Evolutionary conservation across 2,797 vertebrate species (phyloP), one percentile per base, ranked within the genome.

Genomic region (Pogonophryne albipinna): DNA sequence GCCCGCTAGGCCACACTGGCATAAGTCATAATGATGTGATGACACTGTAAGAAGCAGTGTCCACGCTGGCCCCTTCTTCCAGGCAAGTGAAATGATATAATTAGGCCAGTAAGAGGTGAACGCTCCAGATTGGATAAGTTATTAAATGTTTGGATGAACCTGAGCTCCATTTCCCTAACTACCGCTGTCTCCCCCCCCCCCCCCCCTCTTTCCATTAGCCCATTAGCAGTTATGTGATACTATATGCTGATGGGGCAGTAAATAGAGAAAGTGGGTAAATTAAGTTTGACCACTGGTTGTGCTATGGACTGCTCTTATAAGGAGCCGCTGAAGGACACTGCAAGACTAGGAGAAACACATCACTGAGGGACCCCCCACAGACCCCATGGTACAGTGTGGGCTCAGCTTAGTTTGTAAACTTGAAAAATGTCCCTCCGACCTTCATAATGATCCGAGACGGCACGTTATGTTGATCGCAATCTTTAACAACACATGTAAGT

Each of bases 11-110:
- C 89, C 74, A 71, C 61, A 27, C 80, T 83, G 91, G 90, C 88
- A 94, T 95, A 95, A 95, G 93, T 95, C 94, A 94, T 94, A 91
- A 94, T 95, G 94, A 95, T 91, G 80, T 79, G 89, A 92, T 93
- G 93, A 92, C 92, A 92, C 87, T 76, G 81, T 85, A 88, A 90
- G 91, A 91, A 83, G 44, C 82, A 87, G 79, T 62, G 74, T 84
- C 79, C 85, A 75, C 74, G 38, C 83, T 84, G 83, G 85, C 84
- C 91, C 71, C 66, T 82, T 90, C 71, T 66, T 82, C 89, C 85
- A 57, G 91, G 82, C 89, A 90, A 86, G 90, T 92, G 90, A 94
- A 94, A 94, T 88, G 80, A 91, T 90, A 91, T 92, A 93, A 95
- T 95, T 94, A 93, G 84, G 83, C 86, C 87, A 85, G 92, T 89